phyloP scores from a whole-genome alignment of 1,140 invertebrate species.

The Varroa destructor region DNA sequence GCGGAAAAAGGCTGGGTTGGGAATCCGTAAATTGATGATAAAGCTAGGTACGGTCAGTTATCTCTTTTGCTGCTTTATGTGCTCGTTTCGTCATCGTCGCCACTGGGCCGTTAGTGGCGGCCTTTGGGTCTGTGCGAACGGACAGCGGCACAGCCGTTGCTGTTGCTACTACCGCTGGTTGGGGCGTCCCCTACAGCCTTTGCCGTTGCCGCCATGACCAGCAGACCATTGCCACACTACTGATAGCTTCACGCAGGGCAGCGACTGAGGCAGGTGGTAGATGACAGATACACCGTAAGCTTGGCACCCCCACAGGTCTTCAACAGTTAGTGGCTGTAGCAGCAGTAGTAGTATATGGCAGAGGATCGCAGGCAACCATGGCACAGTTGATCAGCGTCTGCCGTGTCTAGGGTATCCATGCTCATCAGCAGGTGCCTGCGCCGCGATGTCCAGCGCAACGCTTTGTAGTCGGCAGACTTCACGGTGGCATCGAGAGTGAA shows the following conservation, averaged over 20 bases:
- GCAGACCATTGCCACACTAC: not conserved
- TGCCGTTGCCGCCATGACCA: not conserved
- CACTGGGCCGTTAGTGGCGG: too few species aligned
- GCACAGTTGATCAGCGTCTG: not conserved
- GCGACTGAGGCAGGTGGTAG: not conserved
- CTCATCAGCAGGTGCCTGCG: not conserved
- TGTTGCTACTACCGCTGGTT: not conserved
- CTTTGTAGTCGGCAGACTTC: not conserved
- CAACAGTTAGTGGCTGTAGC: conserved; percentile 9
- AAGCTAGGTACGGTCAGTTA: too few species aligned
- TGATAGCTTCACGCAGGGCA: not conserved
- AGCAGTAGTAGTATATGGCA: not conserved
- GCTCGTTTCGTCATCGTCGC: too few species aligned
- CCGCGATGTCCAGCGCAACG: not conserved
- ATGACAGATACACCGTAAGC: not conserved
- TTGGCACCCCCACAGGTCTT: conserved; percentile 16
- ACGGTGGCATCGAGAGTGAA: too few species aligned
- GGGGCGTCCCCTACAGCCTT: not conserved
- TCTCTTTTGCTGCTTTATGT: too few species aligned
- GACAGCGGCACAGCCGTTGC: too few species aligned
- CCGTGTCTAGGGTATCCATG: not conserved
- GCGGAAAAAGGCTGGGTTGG: too few species aligned
- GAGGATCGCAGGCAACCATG: not conserved
- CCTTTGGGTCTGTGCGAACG: too few species aligned
- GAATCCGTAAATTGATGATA: too few species aligned